Percentiles rank a stretch among this genome's conserved stretches.
phyloP scores from a whole-genome alignment of 2,113 vertebrate species.

The Bufo gargarizans region DNA sequence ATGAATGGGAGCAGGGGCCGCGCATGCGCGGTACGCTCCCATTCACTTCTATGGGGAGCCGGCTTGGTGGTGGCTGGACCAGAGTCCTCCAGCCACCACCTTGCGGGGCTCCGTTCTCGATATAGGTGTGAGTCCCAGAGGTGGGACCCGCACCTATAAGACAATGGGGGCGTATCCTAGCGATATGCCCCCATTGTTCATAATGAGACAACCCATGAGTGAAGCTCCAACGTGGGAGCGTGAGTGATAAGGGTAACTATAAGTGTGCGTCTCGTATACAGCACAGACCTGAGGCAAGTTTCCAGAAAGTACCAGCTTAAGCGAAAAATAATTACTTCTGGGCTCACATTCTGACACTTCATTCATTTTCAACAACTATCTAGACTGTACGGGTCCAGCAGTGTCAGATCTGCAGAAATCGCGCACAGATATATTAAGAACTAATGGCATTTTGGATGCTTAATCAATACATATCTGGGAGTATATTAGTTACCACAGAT shows the following conservation, averaged over 20 bases:
- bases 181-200: no score
- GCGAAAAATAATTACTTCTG: not conserved
- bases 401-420: not conserved
- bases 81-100: no score
- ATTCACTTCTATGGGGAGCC: no score
- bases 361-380: slow-evolving; percentile 5
- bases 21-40: no score
- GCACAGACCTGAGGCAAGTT: not conserved
- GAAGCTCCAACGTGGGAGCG: no score
- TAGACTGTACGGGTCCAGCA: not conserved
- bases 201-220: no score
- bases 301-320: not conserved
- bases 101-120: no score
- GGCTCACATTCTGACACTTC: not conserved
- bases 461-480: slow-evolving; percentile 12
- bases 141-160: no score
- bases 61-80: no score
- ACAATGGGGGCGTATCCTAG: no score
- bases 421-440: not conserved
- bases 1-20: no score
- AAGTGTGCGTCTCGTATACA: not conserved
- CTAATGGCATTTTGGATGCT: not conserved
- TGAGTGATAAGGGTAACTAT: not conserved
- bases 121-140: no score
- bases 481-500: not conserved